A percentile compares a stretch with the other conserved stretches of the same genome.
Conservation (phyloP, 2,888 invertebrate species). For the Halocaridina rubra region DNA sequence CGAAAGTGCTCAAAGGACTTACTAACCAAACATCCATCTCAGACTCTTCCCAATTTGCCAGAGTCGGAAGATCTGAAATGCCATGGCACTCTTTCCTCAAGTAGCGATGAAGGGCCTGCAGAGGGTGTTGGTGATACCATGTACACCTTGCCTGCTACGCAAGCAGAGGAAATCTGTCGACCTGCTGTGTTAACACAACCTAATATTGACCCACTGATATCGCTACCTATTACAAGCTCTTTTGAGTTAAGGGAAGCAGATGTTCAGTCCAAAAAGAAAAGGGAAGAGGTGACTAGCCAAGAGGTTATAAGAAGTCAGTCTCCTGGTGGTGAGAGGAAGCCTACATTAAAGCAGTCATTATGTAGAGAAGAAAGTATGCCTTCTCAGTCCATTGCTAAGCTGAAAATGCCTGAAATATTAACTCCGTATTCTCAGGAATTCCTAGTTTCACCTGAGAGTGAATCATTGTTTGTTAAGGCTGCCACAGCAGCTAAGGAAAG, state of each 20-base stretch:
- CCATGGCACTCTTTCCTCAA: slow-evolving; percentile 3
- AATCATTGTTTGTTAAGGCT: slow-evolving; percentile 47
- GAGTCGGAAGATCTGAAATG: slow-evolving; percentile 12
- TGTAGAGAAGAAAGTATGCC: not conserved
- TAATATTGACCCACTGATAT: slow-evolving; percentile 31
- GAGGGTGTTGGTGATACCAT: not conserved
- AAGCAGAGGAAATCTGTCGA: slow-evolving; percentile 40
- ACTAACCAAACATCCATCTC: slow-evolving; percentile 1
- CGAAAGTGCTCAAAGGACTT: not conserved
- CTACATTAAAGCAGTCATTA: not conserved
- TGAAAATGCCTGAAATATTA: slow-evolving; percentile 44
- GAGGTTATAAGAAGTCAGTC: slow-evolving; percentile 4
- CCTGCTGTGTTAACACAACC: slow-evolving; percentile 41
- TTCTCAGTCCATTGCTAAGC: not conserved
- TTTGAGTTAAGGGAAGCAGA: not conserved
- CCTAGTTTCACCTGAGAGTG: slow-evolving; percentile 30
- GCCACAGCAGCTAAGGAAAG: slow-evolving; percentile 36
- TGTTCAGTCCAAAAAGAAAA: not conserved
- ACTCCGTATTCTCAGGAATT: slow-evolving; percentile 24
- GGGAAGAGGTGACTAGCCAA: not conserved
- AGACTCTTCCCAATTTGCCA: slow-evolving; percentile 24
- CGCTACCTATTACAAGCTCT: slow-evolving; percentile 17
- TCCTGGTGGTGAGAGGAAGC: not conserved
- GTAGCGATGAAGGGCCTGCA: not conserved
- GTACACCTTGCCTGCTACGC: slow-evolving; percentile 47